These are phyloP conservation scores for Drosophila nebulosa DNA, from an alignment of 1,140 invertebrate genomes.

Conservation along the genomic window DNA sequence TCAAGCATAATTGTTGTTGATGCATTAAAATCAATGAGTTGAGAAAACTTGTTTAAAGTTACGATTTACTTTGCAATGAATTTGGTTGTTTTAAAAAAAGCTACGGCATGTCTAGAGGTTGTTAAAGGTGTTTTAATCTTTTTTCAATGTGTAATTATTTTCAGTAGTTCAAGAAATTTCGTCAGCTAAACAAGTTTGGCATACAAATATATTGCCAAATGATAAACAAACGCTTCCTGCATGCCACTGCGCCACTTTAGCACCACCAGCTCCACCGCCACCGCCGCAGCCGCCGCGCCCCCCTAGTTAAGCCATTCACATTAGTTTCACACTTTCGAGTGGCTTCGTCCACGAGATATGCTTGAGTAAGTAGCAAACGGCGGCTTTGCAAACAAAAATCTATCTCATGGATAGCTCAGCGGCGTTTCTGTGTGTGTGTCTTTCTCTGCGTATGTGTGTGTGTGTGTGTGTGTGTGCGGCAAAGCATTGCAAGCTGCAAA, in stretches of 20 bases:
- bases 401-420: not conserved
- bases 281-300: not conserved
- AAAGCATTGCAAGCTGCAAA: conserved; percentile 47
- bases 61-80: no score
- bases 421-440: conserved; percentile 42
- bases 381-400: conserved; percentile 21
- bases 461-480: not conserved
- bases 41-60: no score
- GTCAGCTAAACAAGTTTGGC: not conserved
- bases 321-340: conserved; percentile 56
- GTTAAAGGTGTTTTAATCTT: no score
- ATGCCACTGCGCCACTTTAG: not conserved
- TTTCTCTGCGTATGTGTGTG: not conserved
- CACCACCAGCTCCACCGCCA: not conserved
- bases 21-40: no score
- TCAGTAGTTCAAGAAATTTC: not conserved
- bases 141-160: not conserved
- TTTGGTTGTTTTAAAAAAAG: no score
- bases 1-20: no score
- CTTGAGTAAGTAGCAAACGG: conserved; percentile 35
- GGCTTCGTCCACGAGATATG: conserved; percentile 29
- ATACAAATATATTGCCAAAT: not conserved
- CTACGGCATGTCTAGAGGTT: no score
- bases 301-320: conserved; percentile 31
- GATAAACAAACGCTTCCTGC: not conserved